A percentile compares a stretch with the other conserved stretches of the same genome.
phyloP scores from a whole-genome alignment of 2,888 invertebrate genomes.

The Dromius quadrimaculatus region DNA sequence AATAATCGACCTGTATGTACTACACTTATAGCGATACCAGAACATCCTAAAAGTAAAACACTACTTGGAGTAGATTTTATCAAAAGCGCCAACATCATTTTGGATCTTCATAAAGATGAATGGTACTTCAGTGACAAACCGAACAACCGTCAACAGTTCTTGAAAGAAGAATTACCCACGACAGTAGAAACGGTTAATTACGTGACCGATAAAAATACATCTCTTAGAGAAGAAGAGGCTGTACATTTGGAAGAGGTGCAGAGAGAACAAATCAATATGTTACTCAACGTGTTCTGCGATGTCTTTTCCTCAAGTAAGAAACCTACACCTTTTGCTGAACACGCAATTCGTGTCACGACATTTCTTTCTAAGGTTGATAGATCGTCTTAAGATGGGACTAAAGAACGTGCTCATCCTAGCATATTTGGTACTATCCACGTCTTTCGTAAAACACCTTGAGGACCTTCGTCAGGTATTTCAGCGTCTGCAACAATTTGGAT shows the following conservation, averaged over 20 bases:
- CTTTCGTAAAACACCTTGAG: slow-evolving; percentile 30
- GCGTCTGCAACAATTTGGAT: not conserved
- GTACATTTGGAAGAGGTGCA: not conserved
- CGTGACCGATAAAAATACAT: not conserved
- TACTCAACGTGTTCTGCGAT: not conserved
- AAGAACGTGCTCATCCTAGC: not conserved
- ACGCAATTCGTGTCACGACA: too few species aligned
- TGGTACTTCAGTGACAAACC: slow-evolving; percentile 9
- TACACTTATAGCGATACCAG: slow-evolving; percentile 10
- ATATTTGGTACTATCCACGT: slow-evolving; percentile 29
- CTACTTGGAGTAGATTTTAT: slow-evolving; percentile 3
- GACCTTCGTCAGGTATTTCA: slow-evolving; percentile 1
- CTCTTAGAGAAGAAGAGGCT: not conserved
- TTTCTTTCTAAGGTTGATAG: slow-evolving; percentile 23
- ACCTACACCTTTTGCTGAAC: slow-evolving; percentile 14
- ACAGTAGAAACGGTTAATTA: not conserved
- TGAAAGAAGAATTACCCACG: not conserved
- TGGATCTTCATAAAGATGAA: not conserved
- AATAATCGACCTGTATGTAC: not conserved
- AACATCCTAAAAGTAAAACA: not conserved
- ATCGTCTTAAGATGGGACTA: slow-evolving; percentile 1
- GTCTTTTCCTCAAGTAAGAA: not conserved
- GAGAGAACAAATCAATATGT: not conserved
- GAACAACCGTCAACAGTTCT: not conserved
- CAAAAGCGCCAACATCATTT: not conserved